Base-by-base conservation (phyloP, 2,888 invertebrate genomes). In the Lissonota sp. region DNA sequence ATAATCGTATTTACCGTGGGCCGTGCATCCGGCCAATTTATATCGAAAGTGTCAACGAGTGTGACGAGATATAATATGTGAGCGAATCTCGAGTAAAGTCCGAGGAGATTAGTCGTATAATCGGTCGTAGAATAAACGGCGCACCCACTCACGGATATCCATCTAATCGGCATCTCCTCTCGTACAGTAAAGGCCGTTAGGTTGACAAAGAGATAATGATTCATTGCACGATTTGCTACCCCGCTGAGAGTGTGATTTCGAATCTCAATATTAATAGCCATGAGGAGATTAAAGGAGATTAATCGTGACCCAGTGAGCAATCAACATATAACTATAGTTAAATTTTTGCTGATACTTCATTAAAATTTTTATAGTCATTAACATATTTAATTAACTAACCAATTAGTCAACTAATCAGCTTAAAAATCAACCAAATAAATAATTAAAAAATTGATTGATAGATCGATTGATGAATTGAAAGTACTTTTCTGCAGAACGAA, bases 71-170 rank as follows among this genome's bases (percentile, higher is more conserved):
- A 26, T 16, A 53, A 26, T 16, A 53, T 8, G 26, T 26, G 8
- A 12, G 42, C 26, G 55, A 49, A 72, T 76, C 44, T 42, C 64
- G 80, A 46, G 42, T 58, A 80, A 80, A 80, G 80, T 76, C 72
- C 80, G 67, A 42, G 12, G 71, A 72, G 80, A 80, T 76, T 75
- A 80, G 55, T 57, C 42, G 26, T 26, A 57, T 60, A 74, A 79
- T 70, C 75, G 67, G 37, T 49, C 62, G 26, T 26, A 63, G 55
- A 14, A 63, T 62, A 80, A 67, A 76, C 42, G 70, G 14, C 16
- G 42, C 14, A 44, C 42, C 7, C 63, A 12, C 64, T 14, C 37
- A 39, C 46, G 53, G 44, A 16, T 26, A 46, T 40, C 14, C 51
- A 58, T 26, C 57, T 67, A 71, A 70, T 71, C 75, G 55, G 66